Base-by-base conservation (phyloP, 1,140 invertebrate species). In the Drosophila ogumai region DNA sequence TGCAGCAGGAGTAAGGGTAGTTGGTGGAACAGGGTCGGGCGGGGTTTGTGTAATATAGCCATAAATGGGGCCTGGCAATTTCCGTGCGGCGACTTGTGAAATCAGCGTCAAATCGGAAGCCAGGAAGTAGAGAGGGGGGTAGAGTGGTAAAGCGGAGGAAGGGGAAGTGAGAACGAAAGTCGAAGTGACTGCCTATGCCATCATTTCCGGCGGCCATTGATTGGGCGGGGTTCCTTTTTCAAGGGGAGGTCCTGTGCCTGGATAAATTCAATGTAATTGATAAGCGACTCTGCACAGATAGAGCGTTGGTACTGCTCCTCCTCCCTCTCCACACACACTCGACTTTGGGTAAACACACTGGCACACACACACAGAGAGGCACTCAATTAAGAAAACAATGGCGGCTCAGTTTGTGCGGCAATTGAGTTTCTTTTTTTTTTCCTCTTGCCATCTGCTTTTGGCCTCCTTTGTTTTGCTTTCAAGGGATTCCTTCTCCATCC, bases 341-440 rank as follows among this genome's bases (percentile, higher is more conserved):
- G 75, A 36, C 44, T 49, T 55, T 71, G 41, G 43, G 54, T 49
- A 79, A 78, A 65, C 66, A 78, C 12, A 69, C 40, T 40, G 28
- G 22, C 43, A 43, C 31, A 52, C 40, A 55, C 58, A 40, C 56
- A 43, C n/a, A 34, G 34, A 31, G 40, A 69, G 63, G 66, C 74
- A 79, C 76, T 79, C 76, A 79, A 78, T 79, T 79, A 79, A 78
- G 76, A 79, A 79, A 79, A 79, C 75, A 79, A 79, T 79, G 49
- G 75, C 54, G 47, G 54, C 67, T 64, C 57, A 49, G 76, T 72
- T 78, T 79, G 58, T 79, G 76, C 58, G 76, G 65, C 76, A 79
- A 65, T 79, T 79, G 58, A 78, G 54, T 78, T 78, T 72, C 63
- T 28, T 50, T 34, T 52, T 34, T 6, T 19, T 5, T 58, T 28